phyloP scores from a whole-genome alignment of 35 echinoderm and acorn worm genomes.

The Anneissia japonica region DNA sequence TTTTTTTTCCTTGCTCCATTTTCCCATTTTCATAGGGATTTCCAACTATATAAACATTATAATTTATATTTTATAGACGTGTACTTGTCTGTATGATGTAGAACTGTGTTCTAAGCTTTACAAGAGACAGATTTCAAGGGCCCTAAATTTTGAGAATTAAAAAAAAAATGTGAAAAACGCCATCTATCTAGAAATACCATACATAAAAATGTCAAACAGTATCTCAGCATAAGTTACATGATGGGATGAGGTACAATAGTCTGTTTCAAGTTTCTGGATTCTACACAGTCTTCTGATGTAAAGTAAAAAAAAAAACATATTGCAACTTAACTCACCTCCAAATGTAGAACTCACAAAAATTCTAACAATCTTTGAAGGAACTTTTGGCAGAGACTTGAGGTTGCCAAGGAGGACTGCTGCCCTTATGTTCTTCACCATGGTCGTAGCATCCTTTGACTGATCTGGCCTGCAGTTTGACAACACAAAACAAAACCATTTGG shows the following conservation, averaged over 20 bases:
- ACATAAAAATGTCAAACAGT: too few relatives aligned
- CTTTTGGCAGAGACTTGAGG: conserved; percentile 34
- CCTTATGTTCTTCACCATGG: conserved; percentile 7
- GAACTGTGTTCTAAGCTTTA: not conserved
- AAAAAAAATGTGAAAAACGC: too few relatives aligned
- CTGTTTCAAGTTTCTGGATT: not conserved
- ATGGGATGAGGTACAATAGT: too few relatives aligned
- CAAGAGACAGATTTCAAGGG: too few relatives aligned
- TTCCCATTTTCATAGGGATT: not conserved
- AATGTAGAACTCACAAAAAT: conserved; percentile 95
- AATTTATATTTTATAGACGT: not conserved
- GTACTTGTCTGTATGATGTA: not conserved
- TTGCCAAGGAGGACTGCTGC: conserved; percentile 26
- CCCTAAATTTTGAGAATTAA: too few relatives aligned
- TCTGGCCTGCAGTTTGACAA: not conserved
- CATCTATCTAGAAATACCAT: too few relatives aligned
- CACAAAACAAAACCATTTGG: not conserved
- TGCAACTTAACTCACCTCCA: conserved; percentile 51
- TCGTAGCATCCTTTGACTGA: not conserved
- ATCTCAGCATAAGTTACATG: too few relatives aligned
- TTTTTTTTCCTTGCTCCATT: not conserved
- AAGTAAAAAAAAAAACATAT: not conserved
- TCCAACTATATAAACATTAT: not conserved
- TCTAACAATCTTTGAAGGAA: conserved; percentile 71
- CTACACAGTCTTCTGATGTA: not conserved